Base-by-base conservation (phyloP, 2,888 invertebrate genomes). In the Alcis repandata region DNA sequence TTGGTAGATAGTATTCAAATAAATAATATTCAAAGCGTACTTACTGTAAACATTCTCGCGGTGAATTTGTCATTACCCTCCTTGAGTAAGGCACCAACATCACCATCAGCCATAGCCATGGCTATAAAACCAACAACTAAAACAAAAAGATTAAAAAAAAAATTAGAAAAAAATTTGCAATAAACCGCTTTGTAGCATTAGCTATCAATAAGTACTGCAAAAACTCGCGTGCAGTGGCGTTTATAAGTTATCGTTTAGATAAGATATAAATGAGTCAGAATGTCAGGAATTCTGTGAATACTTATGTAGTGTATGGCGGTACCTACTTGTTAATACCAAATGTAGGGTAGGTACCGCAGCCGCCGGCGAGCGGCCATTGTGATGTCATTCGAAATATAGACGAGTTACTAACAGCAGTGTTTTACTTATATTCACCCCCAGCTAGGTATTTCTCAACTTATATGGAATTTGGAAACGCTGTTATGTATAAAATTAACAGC, bases 21-120 rank as follows among this genome's bases (percentile, higher is more conserved):
- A 27, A 27, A 38, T 10, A 11, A 13, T 36, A 13, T 38, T 38
- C 58, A 57, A 19, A 22, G n/a, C 20, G 36, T 63, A 85, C 88
- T 89, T 79, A 91, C 91, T 22, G 78, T 59, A 59, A 89, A 88
- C 84, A 91, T 83, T 33, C 79, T 80, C 1, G 85, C 77, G 0
- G 88, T 85, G 51, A 91, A 90, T 17, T 76, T 69, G 32, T 86
- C 82, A 72, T 82, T 90, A 49, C 79, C 80, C 13, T 73, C 43
- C 19, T 72, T 76, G 7, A 89, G 76, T 0, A 79, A 33, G 15
- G 73, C 72, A 33, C 72, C 69, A 0, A 71, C 48, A 0, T 73
- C 70, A 0, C 69, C 52, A 0, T 73, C 68, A 1, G 83, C 83
- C 68, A 79, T 73, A 9, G 78, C 79, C 61, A 80, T 43, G 60